Evolutionary conservation across 2,797 vertebrate species (phyloP), one percentile per base, ranked within the genome.

Genomic region (Cossypha polioptera): DNA sequence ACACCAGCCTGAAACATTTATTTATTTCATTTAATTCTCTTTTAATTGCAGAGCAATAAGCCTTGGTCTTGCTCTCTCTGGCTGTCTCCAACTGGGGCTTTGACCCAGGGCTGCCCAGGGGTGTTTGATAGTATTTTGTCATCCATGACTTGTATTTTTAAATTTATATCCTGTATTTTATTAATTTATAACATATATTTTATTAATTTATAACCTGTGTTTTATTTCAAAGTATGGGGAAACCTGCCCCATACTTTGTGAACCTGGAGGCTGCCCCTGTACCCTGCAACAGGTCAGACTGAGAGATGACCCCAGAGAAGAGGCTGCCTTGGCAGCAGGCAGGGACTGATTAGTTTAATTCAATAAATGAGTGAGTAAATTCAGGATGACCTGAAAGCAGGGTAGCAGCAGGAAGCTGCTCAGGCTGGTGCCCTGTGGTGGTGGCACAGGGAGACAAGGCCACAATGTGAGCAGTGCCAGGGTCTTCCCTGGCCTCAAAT

Each of bases 1-100:
- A 38, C 11, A 9, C 24, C 68, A 73, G 61, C 45, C 36, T 72
- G 43, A 68, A 91, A 69, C 33, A 36, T 83, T 91, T 87, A 66
- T 92, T 95, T 75, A 86, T 94, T 92, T 89, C 1, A 2, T 77
- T 95, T 92, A 83, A 94, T 95, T 77, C 11, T 40, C 22, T 79
- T 87, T 53, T 26, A 67, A 8, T 71, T 51, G 6, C 22, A 43
- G 65, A 16, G 16, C 1, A 5, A 83, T 83, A 81, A 90, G 73
- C 16, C 38, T 50, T 2, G 1, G 22, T 61, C 19, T 40, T 50
- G 13, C 0, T 1, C 25, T 68, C 24, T 40, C n/a, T 28, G 6
- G 7, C 33, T 57, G 33, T 10, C 19, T 48, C 24, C 42, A 21
- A 6, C 38, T 65, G 15, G 18, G 40, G 18, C 18, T 84, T 62